Conservation (phyloP, 2,888 invertebrate species). For the Chaetoderma sp. region DNA sequence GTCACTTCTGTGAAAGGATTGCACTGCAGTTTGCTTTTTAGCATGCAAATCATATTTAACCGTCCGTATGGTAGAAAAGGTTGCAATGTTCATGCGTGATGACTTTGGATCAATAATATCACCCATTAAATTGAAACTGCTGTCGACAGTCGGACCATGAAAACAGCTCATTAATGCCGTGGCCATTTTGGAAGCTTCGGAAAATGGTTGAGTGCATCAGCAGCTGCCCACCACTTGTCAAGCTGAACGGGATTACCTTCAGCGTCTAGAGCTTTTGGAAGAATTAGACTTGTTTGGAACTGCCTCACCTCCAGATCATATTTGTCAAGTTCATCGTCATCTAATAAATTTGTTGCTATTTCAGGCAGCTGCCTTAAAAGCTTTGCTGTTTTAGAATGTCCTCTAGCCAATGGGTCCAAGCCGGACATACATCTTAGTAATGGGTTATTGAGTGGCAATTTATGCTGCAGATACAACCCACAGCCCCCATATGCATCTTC, state of each 20-base stretch:
- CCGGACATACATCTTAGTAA: neutral
- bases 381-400: neutral
- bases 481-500: neutral
- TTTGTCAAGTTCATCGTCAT: neutral
- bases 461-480: neutral
- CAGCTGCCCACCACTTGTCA: neutral
- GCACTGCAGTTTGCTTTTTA: neutral
- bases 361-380: neutral
- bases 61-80: neutral
- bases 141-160: conserved; percentile 1
- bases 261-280: neutral
- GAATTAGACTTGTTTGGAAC: neutral
- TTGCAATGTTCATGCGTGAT: neutral
- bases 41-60: neutral
- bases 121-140: neutral
- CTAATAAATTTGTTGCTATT: neutral
- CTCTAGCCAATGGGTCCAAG: neutral
- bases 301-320: neutral
- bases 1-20: neutral
- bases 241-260: neutral
- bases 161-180: neutral
- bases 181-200: neutral
- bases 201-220: neutral
- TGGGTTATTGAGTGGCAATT: neutral
- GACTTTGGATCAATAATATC: neutral